Base-by-base conservation (phyloP, 2,797 vertebrate species). In the Menidia menidia region DNA sequence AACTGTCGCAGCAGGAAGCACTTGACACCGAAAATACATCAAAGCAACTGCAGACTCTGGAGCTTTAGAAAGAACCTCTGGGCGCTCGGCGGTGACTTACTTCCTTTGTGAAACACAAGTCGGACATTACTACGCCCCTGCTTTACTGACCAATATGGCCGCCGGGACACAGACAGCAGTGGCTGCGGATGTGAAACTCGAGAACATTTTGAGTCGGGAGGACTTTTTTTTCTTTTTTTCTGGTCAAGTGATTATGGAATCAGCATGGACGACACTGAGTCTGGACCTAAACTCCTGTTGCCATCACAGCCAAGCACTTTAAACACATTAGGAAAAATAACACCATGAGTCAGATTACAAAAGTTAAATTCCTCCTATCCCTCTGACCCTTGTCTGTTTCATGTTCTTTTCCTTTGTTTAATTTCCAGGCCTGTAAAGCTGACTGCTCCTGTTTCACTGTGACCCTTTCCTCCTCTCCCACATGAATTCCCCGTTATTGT, bases 91-190 rank as follows among this genome's bases (percentile, higher is more conserved):
- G 71, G 77, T 74, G 13, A 69, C 77, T 84, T 60, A 73, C 66
- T 80, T 79, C 71, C 81, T 81, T 73, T 64, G 71, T 90, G 88
- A 92, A 91, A 92, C 88, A 81, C 59, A 69, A 91, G 83, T 82
- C 51, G 48, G 81, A 80, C 85, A 90, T 88, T 90, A 85, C 77
- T 70, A 85, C 82, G 81, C 87, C 76, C 71, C 83, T 81, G 79
- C 81, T 73, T 73, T 73, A 84, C 69, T 82, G 70, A 84, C 78
- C 79, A 78, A 65, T 82, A 60, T 10, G 71, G 73, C 75, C 68
- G 3, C 42, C 54, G 80, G 68, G 84, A 80, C 74, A 32, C 61
- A 62, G 78, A 71, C 64, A 62, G 84, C 70, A 50, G 72, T 56
- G 39, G 68, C 65, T 68, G 53, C 14, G 19, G 56, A 84, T 77